Percentiles rank a stretch among this genome's conserved stretches.
These are phyloP conservation scores for Acrocephalus kingi DNA, from an alignment of 2,113 vertebrate species.

Conservation along the genomic window DNA sequence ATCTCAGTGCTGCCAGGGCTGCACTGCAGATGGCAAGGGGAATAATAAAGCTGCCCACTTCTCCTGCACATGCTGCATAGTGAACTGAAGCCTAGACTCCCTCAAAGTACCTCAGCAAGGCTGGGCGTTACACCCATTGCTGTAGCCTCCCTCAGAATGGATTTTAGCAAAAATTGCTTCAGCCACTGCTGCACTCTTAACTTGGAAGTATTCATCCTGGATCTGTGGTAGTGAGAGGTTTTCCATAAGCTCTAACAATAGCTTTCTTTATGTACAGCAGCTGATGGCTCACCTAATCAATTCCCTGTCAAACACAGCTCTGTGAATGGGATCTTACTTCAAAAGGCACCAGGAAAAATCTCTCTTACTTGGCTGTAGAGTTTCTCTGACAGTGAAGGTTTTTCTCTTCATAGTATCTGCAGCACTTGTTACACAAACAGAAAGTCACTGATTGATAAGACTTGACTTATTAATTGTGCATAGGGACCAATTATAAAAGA, in stretches of 20 bases:
- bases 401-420: not conserved
- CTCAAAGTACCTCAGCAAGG: not conserved
- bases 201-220: not conserved
- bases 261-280: not conserved
- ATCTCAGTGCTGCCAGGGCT: not conserved
- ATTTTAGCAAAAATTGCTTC: not conserved
- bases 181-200: not conserved
- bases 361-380: not conserved
- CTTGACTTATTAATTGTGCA: slow-evolving; percentile 54
- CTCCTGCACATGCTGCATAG: not conserved
- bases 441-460: slow-evolving; percentile 35
- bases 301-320: not conserved
- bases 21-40: not conserved
- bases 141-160: not conserved
- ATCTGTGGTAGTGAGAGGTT: not conserved
- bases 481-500: slow-evolving; percentile 41
- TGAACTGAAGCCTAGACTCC: not conserved
- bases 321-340: not conserved
- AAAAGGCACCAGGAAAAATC: not conserved
- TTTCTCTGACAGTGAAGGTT: not conserved
- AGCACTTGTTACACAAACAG: slow-evolving; percentile 21
- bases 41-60: not conserved
- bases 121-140: not conserved
- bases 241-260: not conserved
- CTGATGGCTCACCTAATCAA: not conserved